These are phyloP conservation scores for Drosophila ohnishii DNA, from an alignment of 1,140 invertebrate species.

Conservation along the genomic window DNA sequence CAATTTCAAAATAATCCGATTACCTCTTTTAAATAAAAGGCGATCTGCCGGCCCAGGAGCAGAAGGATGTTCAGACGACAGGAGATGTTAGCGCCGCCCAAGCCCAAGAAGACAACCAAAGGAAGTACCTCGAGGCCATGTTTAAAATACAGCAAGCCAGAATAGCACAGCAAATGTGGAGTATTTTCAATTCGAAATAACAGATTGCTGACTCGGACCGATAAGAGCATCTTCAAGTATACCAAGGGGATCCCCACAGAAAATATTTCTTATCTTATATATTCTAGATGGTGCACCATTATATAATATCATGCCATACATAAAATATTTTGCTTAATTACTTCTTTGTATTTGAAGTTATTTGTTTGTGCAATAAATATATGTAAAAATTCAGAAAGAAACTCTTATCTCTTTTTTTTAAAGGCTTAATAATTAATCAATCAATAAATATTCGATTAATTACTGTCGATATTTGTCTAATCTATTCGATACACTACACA, in stretches of 20 bases:
- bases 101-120: background rate
- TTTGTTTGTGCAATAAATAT: background rate
- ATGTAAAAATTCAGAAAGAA: background rate
- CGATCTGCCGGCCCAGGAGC: background rate
- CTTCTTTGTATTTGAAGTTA: background rate
- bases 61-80: background rate
- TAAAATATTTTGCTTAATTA: background rate
- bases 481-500: background rate
- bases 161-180: constrained; percentile 1
- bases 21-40: background rate
- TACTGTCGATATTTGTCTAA: background rate
- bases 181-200: constrained; percentile 2
- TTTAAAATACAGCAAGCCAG: background rate
- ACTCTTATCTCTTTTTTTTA: too few relatives aligned
- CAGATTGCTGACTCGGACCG: background rate
- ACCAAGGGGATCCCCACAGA: background rate
- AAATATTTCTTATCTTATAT: background rate
- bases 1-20: background rate
- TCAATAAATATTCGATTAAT: background rate
- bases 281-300: background rate
- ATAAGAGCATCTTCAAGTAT: background rate
- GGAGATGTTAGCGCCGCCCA: background rate
- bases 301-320: background rate
- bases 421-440: background rate
- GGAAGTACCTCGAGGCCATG: background rate